Evolutionary conservation across 2,888 invertebrate genomes (phyloP), one percentile per base, ranked within the genome.

Genomic region (Lasioglossum oenotherae): DNA sequence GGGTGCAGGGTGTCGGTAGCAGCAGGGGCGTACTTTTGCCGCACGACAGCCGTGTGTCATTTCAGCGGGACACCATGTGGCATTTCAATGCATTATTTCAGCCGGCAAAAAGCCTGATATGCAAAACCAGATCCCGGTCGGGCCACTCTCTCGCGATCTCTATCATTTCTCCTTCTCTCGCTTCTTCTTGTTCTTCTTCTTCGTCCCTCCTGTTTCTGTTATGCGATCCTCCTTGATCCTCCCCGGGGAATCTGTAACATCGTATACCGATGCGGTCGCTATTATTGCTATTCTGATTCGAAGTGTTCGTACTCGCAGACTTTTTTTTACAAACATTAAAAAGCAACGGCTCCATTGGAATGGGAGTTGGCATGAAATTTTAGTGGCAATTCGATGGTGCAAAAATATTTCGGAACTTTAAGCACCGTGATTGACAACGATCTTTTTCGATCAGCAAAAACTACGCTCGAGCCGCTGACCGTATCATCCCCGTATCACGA

Each of bases 41-140:
- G 86, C 85, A 88, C 92, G 93, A 94, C 94, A 94, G 92, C 93
- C 93, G 94, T 94, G 94, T 94, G 94, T 94, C 94, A 94, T 94
- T 94, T 94, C 93, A 93, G 91, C 91, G 87, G 90, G 92, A 92
- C 93, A 92, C 93, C 94, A 92, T 92, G 93, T 94, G 94, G 94
- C 94, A 94, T 94, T 94, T 94, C 94, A 94, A 94, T 94, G 94
- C 94, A 93, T 94, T 94, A 94, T 94, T 94, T 94, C 93, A 94
- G 92, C 91, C 93, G 92, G 93, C 92, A 93, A 94, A 93, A 93
- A 94, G 92, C 90, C 93, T 90, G 94, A 94, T 94, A 94, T 94
- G 94, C 94, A 94, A 94, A 94, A 94, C 92, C 88, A 90, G 91
- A 89, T 90, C 90, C 86, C 87, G 86, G 85, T 89, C 87, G 82